phyloP scores from a whole-genome alignment of 2,888 invertebrate genomes.

The Ypsolopha scabrella region DNA sequence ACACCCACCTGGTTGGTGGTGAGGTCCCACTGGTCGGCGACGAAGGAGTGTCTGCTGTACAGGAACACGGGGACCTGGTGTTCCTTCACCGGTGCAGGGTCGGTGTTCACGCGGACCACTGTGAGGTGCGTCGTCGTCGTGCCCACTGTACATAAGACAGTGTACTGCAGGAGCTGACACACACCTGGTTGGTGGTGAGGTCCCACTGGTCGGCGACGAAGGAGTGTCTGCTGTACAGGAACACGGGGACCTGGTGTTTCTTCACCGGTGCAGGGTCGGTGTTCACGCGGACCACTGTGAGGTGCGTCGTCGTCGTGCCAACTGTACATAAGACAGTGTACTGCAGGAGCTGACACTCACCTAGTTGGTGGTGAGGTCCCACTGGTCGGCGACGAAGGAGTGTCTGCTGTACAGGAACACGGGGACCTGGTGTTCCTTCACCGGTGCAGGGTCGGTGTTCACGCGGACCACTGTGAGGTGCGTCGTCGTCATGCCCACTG shows the following conservation, averaged over 20 bases:
- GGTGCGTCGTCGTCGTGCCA: conserved; percentile 79
- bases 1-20: conserved; percentile 83
- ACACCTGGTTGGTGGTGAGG: conserved; percentile 84
- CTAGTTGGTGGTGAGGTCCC: conserved; percentile 88
- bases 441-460: conserved; percentile 77
- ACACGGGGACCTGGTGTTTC: conserved; percentile 85
- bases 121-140: conserved; percentile 82
- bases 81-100: conserved; percentile 79
- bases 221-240: conserved; percentile 75
- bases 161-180: too few relatives aligned
- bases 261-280: conserved; percentile 78
- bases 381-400: conserved; percentile 75
- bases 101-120: conserved; percentile 76
- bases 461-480: conserved; percentile 81
- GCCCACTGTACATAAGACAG: conserved; percentile 77
- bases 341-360: too few relatives aligned
- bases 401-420: conserved; percentile 79
- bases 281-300: conserved; percentile 79
- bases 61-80: conserved; percentile 85
- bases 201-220: conserved; percentile 82
- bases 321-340: too few relatives aligned
- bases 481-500: conserved; percentile 80
- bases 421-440: conserved; percentile 84
- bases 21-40: conserved; percentile 82
- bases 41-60: conserved; percentile 74